Base-by-base conservation (phyloP, 2,888 invertebrate genomes). In the Lycophotia porphyrea region DNA sequence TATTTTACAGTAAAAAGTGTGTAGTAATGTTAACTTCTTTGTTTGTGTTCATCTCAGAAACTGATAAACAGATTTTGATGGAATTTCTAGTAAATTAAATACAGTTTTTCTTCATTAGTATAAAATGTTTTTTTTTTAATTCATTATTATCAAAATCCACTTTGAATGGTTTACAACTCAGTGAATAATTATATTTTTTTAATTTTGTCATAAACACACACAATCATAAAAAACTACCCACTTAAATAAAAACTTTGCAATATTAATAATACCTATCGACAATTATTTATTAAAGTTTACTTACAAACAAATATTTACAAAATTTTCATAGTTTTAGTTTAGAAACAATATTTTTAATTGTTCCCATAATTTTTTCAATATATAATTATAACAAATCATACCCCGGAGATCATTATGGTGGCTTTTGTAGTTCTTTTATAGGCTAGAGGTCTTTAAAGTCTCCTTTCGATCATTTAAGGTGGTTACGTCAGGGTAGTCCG, bases 301-400 rank as follows among this genome's bases (percentile, higher is more conserved):
- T 81, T 76, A 81, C 36, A 27, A 52, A 69, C 49, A 64, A 72
- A 69, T 84, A 85, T 80, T 78, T 85, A 84, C 83, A 84, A 76
- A 73, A 69, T 47, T 81, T 71, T 80, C 58, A 69, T 61, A 60
- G n/a, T 76, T 70, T 81, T 71, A 61, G 52, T 34, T 78, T 61
- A 71, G 77, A 87, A 84, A 86, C 85, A 87, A 84, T 78, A 80
- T 64, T 74, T 71, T 77, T 80, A 82, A 83, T 88, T 89, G 88
- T 87, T 89, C 89, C 89, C 88, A 88, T 79, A 71, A 74, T 75
- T 74, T 77, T 74, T 78, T 84, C 67, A 74, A 39, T 63, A 73
- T 71, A 67, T 81, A 74, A 71, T 81, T 66, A 76, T 74, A 83
- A 74, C 71, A 74, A 76, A 76, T 72, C 76, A 81, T 73, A 65